phyloP scores from a whole-genome alignment of 2,797 vertebrate species.

The Lepidocolaptes lacrymiger region DNA sequence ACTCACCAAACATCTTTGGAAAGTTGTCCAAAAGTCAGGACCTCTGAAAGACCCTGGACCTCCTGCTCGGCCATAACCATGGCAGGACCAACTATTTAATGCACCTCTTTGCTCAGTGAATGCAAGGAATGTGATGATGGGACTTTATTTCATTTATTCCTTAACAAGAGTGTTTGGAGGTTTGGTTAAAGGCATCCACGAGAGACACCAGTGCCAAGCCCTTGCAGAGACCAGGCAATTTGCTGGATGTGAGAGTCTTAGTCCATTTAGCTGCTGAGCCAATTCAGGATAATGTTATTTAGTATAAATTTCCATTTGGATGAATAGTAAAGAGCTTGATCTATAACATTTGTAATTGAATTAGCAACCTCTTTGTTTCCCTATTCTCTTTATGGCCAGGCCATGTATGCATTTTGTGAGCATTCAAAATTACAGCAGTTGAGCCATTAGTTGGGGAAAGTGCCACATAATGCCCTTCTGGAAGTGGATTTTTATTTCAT shows the following conservation, averaged over 20 bases:
- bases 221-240: neutral
- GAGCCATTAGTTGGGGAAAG: slow-evolving; percentile 27
- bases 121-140: accelerated
- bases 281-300: slow-evolving; percentile 37
- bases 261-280: slow-evolving; percentile 41
- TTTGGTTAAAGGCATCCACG: neutral
- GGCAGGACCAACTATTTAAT: neutral
- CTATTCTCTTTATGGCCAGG: slow-evolving; percentile 4
- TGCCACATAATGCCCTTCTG: slow-evolving; percentile 32
- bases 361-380: slow-evolving; percentile 53
- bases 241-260: neutral
- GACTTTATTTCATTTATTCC: neutral
- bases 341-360: slow-evolving; percentile 45
- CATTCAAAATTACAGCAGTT: neutral
- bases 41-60: neutral
- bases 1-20: neutral
- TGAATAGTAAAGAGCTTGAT: slow-evolving; percentile 35
- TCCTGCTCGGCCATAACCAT: neutral
- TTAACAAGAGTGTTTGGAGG: neutral
- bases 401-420: neutral
- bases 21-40: neutral
- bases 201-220: neutral
- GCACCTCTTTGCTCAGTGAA: neutral
- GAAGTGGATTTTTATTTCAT: slow-evolving; percentile 33
- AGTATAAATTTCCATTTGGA: slow-evolving; percentile 48